Conservation (phyloP, 2,888 invertebrate genomes). For the Hermaeophaga mercurialis region DNA sequence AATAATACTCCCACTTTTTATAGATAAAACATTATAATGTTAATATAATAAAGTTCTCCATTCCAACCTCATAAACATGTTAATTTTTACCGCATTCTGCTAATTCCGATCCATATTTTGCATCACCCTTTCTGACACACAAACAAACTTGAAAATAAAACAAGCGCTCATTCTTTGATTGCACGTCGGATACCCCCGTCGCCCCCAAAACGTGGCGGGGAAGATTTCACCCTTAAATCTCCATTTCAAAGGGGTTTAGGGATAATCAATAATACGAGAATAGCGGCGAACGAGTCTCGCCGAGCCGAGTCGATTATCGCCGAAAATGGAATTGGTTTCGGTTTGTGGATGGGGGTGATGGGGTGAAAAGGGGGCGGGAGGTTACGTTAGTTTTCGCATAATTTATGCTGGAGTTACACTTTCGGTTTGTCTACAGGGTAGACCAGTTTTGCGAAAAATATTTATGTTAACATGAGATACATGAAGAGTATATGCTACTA, state of each 20-base stretch:
- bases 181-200: not conserved
- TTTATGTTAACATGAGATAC: no score
- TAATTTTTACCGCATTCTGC: no score
- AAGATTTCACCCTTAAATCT: slow-evolving; percentile 50
- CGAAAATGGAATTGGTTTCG: slow-evolving; percentile 22
- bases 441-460: not conserved
- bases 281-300: slow-evolving; percentile 32
- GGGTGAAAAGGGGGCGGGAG: not conserved
- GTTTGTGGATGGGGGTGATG: not conserved
- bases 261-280: slow-evolving; percentile 51
- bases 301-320: slow-evolving; percentile 37
- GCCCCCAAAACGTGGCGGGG: slow-evolving; percentile 32
- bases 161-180: not conserved
- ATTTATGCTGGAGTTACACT: slow-evolving; percentile 1
- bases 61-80: no score
- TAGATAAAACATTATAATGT: no score
- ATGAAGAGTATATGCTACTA: no score
- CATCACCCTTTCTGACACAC: no score
- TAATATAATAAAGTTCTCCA: no score
- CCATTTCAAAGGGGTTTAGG: slow-evolving; percentile 55
- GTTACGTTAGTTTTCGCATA: slow-evolving; percentile 11
- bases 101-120: no score
- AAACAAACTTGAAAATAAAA: not conserved
- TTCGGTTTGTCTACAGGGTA: not conserved
- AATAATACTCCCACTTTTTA: no score